These are phyloP conservation scores for Amazona vittata DNA, from an alignment of 2,113 vertebrate genomes.

Conservation along the genomic window DNA sequence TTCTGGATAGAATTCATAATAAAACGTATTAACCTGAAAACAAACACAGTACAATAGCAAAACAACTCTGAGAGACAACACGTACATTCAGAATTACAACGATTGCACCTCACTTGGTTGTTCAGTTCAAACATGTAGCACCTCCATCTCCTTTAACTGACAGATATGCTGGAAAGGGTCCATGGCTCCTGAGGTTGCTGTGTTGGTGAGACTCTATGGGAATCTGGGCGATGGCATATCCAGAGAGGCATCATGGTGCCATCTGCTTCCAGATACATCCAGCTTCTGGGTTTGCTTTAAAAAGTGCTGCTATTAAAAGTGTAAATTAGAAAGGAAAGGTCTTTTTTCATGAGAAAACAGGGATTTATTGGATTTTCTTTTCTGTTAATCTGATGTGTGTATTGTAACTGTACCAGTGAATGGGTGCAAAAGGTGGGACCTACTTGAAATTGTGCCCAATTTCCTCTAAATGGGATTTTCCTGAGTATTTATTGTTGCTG, in stretches of 20 bases:
- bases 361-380: background rate
- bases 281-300: background rate
- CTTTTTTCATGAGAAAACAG: background rate
- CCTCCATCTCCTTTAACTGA: background rate
- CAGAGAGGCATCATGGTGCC: fast-evolving
- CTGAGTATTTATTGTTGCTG: background rate
- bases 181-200: background rate
- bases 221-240: fast-evolving
- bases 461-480: background rate
- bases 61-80: background rate
- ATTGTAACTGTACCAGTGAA: background rate
- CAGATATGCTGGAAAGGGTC: background rate
- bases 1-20: background rate
- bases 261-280: background rate
- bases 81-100: background rate
- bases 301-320: background rate
- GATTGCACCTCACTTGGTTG: background rate
- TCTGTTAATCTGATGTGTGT: background rate
- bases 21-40: background rate
- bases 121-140: background rate
- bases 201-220: background rate
- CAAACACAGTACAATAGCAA: background rate
- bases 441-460: background rate
- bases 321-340: background rate
- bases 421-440: background rate